Evolutionary conservation across 1,140 invertebrate genomes (phyloP).

Genomic region (Phymorhynchus buccinoides): DNA sequence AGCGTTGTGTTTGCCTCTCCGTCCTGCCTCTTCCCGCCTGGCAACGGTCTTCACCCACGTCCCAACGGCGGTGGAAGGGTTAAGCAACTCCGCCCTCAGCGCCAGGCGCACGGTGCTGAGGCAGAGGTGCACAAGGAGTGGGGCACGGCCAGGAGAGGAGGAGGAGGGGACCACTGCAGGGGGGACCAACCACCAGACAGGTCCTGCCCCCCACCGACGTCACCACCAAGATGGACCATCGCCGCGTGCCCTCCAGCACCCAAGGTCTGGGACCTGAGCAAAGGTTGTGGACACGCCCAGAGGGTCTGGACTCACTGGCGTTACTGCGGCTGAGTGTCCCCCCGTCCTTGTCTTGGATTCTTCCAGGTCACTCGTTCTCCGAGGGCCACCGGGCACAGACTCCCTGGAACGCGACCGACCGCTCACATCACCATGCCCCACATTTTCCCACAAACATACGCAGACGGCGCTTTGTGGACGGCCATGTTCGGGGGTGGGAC

Average conservation of each 20-base stretch:
- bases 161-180: conserved; percentile 32
- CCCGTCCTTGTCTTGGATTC: conserved; percentile 55
- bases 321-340: conserved; percentile 38
- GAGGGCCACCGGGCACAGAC: conserved; percentile 53
- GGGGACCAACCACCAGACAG: background rate
- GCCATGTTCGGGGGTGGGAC: conserved; percentile 19
- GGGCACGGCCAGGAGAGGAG: conserved; percentile 49
- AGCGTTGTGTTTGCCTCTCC: background rate
- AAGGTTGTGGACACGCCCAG: background rate
- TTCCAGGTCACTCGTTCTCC: conserved; percentile 48
- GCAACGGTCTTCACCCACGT: background rate
- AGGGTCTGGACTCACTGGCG: too few relatives aligned
- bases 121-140: conserved; percentile 69
- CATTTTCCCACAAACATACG: conserved; percentile 39
- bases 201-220: background rate
- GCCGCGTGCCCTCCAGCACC: background rate
- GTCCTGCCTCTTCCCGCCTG: background rate
- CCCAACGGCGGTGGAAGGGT: conserved; percentile 27
- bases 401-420: conserved; percentile 61
- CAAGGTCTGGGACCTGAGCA: conserved; percentile 2
- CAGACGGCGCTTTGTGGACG: conserved; percentile 1
- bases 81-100: conserved; percentile 38
- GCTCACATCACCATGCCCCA: conserved; percentile 61
- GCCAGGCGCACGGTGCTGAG: conserved; percentile 64
- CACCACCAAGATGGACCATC: background rate